These are phyloP conservation scores for Muntiacus reevesi DNA, from an alignment of 2,113 vertebrate species.

Conservation along the genomic window DNA sequence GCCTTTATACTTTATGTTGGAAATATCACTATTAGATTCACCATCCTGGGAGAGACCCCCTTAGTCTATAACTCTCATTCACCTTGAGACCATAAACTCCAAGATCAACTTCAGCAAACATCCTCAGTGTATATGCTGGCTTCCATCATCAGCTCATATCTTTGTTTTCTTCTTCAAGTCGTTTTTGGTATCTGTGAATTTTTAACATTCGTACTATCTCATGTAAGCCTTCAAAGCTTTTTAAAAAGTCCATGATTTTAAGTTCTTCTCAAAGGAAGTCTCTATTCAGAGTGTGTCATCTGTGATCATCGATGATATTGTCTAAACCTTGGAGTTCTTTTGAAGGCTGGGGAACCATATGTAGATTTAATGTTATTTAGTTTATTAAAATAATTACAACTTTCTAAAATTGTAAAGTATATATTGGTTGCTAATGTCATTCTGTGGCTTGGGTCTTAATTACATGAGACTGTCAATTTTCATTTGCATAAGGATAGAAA, in stretches of 20 bases:
- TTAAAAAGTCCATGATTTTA: neutral
- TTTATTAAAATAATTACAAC: constrained; percentile 32
- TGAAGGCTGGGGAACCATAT: neutral
- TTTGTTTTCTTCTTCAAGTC: neutral
- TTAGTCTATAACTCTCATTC: neutral
- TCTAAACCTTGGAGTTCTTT: neutral
- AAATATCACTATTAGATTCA: neutral
- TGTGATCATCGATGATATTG: neutral
- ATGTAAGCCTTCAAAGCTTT: neutral
- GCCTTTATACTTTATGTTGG: neutral
- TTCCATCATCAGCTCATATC: neutral
- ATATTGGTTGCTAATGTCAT: neutral
- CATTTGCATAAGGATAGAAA: neutral
- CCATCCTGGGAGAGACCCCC: neutral
- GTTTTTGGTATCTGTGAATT: neutral
- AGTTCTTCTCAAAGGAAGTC: neutral
- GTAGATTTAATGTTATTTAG: neutral
- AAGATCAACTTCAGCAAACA: neutral
- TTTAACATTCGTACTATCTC: neutral
- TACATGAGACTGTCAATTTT: neutral
- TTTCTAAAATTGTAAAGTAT: constrained; percentile 34
- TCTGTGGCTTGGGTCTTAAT: neutral
- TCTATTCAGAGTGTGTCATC: neutral
- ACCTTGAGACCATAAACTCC: neutral
- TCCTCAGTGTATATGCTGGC: neutral